These are phyloP conservation scores for Pipistrellus nathusii DNA, from an alignment of 2,797 vertebrate genomes.

Conservation along the genomic window DNA sequence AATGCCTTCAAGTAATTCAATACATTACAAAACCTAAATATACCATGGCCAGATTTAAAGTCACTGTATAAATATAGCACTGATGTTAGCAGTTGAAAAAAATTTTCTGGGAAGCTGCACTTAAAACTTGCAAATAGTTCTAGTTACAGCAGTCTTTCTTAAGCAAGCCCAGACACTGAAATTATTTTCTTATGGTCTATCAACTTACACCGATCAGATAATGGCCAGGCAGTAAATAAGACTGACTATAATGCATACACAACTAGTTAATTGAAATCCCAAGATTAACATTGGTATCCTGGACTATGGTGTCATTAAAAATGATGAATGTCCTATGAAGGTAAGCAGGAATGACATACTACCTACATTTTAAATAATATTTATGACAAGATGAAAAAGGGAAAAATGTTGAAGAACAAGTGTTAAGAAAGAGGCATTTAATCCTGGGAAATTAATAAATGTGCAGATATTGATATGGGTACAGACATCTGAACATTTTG, in stretches of 20 bases:
- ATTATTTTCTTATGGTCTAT: neutral
- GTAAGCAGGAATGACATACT: conserved; percentile 31
- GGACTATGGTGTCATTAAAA: neutral
- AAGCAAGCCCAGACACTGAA: neutral
- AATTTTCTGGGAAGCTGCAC: neutral
- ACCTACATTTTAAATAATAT: conserved; percentile 43
- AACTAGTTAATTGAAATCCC: conserved; percentile 11
- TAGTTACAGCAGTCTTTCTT: neutral
- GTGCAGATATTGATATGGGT: neutral
- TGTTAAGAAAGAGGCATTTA: neutral
- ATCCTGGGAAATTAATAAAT: neutral
- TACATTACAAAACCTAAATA: neutral
- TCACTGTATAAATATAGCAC: conserved; percentile 15
- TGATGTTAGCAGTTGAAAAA: conserved; percentile 6
- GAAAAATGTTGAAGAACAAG: neutral
- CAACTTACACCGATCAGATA: neutral
- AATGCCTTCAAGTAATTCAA: conserved; percentile 34
- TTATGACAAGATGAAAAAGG: conserved; percentile 39
- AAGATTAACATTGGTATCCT: neutral
- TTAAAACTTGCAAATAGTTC: neutral
- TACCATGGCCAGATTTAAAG: neutral
- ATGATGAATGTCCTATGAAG: neutral
- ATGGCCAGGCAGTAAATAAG: neutral
- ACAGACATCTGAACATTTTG: conserved; percentile 20
- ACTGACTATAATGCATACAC: neutral